Evolutionary conservation across 2,888 invertebrate species (phyloP).

Genomic region (Microlaimidae sp.): DNA sequence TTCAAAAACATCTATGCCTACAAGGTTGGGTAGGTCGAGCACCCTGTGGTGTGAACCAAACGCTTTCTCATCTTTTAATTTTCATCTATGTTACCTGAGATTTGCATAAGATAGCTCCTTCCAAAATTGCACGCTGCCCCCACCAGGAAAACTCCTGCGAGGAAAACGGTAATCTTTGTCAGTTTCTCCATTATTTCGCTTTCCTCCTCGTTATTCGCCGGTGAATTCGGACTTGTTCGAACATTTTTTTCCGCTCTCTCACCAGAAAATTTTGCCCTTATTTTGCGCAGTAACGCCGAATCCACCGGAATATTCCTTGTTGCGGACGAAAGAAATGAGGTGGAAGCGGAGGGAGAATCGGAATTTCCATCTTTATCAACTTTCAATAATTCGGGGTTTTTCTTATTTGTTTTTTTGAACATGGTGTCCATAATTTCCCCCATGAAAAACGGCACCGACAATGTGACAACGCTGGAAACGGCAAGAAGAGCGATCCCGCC

Average conservation of each 20-base stretch:
- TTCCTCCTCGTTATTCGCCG: not conserved
- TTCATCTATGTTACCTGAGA: slow-evolving; percentile 57
- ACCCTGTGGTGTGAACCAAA: too few species aligned
- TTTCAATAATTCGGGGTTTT: too few species aligned
- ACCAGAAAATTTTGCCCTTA: slow-evolving; percentile 20
- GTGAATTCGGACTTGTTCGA: slow-evolving; percentile 33
- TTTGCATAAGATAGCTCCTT: slow-evolving; percentile 73
- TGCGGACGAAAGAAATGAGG: not conserved
- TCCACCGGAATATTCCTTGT: not conserved
- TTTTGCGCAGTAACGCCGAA: too few species aligned
- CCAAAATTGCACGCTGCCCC: slow-evolving; percentile 77
- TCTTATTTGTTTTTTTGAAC: too few species aligned
- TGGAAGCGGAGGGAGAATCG: not conserved
- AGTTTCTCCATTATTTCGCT: slow-evolving; percentile 3
- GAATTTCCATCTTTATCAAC: slow-evolving; percentile 34
- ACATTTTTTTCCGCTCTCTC: slow-evolving; percentile 49
- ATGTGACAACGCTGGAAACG: slow-evolving; percentile 70
- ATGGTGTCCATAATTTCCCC: slow-evolving; percentile 80
- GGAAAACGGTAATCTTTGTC: slow-evolving; percentile 10
- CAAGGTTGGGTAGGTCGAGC: too few species aligned
- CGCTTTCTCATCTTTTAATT: too few species aligned
- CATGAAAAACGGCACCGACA: slow-evolving; percentile 76
- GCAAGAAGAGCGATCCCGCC: slow-evolving; percentile 63
- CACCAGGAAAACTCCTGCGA: slow-evolving; percentile 57
- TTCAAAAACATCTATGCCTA: too few species aligned